Evolutionary conservation across 2,888 invertebrate genomes (phyloP), one percentile per base, ranked within the genome.

Genomic region (Clanis bilineata): DNA sequence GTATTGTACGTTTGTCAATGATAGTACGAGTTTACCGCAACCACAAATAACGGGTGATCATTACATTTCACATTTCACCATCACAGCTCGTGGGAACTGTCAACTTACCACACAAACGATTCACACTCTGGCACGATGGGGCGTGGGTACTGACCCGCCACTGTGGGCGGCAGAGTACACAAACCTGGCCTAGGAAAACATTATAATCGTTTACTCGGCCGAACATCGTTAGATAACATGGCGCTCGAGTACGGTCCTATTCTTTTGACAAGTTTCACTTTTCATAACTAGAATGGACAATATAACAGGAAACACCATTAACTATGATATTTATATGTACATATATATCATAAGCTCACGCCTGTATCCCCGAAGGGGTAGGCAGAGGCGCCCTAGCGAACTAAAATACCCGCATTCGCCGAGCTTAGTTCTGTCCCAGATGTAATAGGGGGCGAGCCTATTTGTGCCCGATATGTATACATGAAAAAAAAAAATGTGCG

Each of bases 71-170:
- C 81, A 79, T 81, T 79, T 83, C 80, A 82, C 75, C 76, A 76
- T 76, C 74, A 72, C 80, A 73, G 77, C 63, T 68, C 86, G 86
- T 88, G 87, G 82, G 88, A 88, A 87, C 79, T 78, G 78, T 82
- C 84, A 85, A 83, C 83, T 76, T 60, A 70, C 66, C 68, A 57
- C 54, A 44, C 61, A 62, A 65, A 67, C 67, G 64, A 63, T 69
- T 70, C 66, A 64, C 63, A 69, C 64, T 63, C 59, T 54, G 62
- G 51, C 59, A 45, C 59, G 39, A 56, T 39, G 23, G 3, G 9
- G 15, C 43, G 32, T 25, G 39, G 54, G 57, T 22, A 38, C 45
- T 22, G 23, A n/a, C n/a, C n/a, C n/a, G 56, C 58, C 57, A 59
- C 57, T 23, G 65, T 61, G 62, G 70, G 70, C 66, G 69, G 64